Conservation (phyloP, 2,888 invertebrate genomes). For the Reticulitermes lucifugus region DNA sequence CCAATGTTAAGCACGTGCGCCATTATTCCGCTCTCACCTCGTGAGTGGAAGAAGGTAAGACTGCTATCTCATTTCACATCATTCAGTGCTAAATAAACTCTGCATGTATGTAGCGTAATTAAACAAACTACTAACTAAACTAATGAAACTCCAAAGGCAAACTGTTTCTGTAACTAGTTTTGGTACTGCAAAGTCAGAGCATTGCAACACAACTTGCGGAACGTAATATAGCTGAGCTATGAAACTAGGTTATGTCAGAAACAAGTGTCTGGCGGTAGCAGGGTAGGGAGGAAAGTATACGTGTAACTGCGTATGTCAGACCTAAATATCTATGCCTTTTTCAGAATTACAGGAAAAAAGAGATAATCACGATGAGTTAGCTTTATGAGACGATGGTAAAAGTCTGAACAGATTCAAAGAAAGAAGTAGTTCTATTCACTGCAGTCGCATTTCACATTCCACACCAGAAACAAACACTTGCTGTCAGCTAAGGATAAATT, state of each 20-base stretch:
- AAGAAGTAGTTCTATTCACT: neutral
- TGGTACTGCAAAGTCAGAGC: neutral
- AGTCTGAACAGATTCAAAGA: conserved; percentile 9
- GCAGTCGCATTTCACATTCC: neutral
- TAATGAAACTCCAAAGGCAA: no score
- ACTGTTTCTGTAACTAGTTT: neutral
- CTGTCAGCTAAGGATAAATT: neutral
- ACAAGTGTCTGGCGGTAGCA: neutral
- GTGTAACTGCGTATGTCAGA: neutral
- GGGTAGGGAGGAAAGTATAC: neutral
- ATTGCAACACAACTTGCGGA: neutral
- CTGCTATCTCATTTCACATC: neutral
- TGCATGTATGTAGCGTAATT: no score
- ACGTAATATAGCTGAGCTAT: neutral
- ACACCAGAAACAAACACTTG: neutral
- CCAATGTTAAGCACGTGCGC: no score
- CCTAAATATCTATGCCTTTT: neutral
- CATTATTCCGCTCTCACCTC: no score
- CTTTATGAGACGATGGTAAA: conserved; percentile 4
- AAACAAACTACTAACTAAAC: no score
- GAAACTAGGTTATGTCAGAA: conserved; percentile 1
- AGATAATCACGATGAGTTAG: neutral
- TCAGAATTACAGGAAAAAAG: neutral
- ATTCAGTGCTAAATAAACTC: no score
- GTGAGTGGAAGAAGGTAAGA: no score